Base-by-base conservation (phyloP, 2,888 invertebrate species). In the Linnaemya tessellans region DNA sequence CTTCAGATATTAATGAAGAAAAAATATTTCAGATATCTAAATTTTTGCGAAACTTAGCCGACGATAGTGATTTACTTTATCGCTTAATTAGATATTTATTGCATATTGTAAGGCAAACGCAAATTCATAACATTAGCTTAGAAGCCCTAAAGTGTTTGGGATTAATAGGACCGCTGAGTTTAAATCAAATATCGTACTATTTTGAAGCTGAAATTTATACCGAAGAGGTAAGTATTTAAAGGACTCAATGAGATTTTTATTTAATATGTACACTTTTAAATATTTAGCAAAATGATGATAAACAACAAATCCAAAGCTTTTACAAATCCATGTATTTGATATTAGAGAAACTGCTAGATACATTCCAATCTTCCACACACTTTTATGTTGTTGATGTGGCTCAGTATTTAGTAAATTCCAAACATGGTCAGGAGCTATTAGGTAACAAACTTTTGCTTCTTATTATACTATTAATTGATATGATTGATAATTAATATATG, bases 101-200 rank as follows among this genome's bases (percentile, higher is more conserved):
- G 41, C 86, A 88, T 62, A 88, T 90, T 83, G 88, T 90, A n/a
- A 89, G 90, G 3, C 88, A 88, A 13, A 84, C 88, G 4, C 68
- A 84, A 13, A 88, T 88, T 35, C 54, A 65, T 1, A 58, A 85
- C 10, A 80, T 87, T 35, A 94, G 93, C 58, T 91, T 94, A 51
- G 95, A 95, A 92, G 96, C 97, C 0, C 94, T 95, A n/a, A 94
- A 95, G 89, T 98, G 97, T 91, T 93, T 92, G 43, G 92, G 91
- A 5, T 89, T 91, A 87, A 90, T 92, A 46, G 92, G 91, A 0
- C 89, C 91, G 0, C 56, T 91, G 0, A 89, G 89, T 79, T 87
- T 92, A 38, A 82, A 85, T 0, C 88, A 89, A 46, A 87, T 88
- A 35, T 89, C 90, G 0, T 92, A 89, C 82, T 92, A 90, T 84